Evolutionary conservation across 2,888 invertebrate genomes (phyloP), one percentile per base, ranked within the genome.

Genomic region (Andrena haemorrhoa): DNA sequence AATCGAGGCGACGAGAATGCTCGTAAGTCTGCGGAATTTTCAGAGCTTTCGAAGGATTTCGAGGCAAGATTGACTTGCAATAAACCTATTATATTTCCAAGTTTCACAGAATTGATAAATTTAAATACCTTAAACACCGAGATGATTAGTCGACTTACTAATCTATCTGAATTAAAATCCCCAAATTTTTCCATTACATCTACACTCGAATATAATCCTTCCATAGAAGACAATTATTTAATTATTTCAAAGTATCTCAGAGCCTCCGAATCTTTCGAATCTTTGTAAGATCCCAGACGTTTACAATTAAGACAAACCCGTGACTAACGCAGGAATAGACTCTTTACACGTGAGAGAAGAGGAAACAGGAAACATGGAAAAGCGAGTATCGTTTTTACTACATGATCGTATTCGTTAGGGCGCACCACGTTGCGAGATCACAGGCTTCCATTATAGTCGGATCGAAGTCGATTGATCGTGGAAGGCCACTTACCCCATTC

Each of bases 391-490:
- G 35, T 49, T 80, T 80, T 63, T 56, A 58, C 31, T 41, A 41
- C 41, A 35, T 71, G 49, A 49, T 41, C 58, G 41, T 53, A 66
- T 51, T 75, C 60, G 70, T 49, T 58, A 33, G 65, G 6, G 31
- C 26, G 60, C 53, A 63, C 10, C 26, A 68, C 68, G 63, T 60
- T 51, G 47, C 47, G 58, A 47, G 71, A 31, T 76, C 56, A 49
- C 41, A 23, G 33, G 71, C 69, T 64, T 61, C 56, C 69, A 71
- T 79, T 75, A 56, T 56, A 75, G 63, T 74, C 70, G 56, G 56
- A 69, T 49, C 61, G 49, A 56, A 56, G 23, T 56, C 56, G 23
- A 56, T 10, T 56, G 56, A 23, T 56, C 23, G 23, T 26, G 12
- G 20, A 53, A 53, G 23, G 3, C 8, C 53, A 20, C 20, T 2